A percentile compares a stretch with the other conserved stretches of the same genome.
These are phyloP conservation scores for Ophioninae sp. DNA, from an alignment of 2,888 invertebrate genomes.

Conservation along the genomic window DNA sequence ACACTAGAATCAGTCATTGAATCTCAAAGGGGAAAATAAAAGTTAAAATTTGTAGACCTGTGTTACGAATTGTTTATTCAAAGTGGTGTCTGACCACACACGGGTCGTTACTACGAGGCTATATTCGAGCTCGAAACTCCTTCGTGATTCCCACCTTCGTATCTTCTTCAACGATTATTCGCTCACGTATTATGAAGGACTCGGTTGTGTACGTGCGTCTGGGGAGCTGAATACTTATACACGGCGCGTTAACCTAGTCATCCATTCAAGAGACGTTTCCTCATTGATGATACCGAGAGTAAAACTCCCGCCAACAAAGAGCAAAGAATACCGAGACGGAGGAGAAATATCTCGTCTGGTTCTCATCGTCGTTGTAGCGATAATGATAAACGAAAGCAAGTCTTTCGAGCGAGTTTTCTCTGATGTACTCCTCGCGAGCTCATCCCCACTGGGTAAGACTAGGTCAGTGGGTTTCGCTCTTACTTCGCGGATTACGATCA, in stretches of 20 bases:
- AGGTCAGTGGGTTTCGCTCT: slow-evolving; percentile 61
- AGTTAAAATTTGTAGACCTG: too few species aligned
- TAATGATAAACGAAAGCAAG: slow-evolving; percentile 56
- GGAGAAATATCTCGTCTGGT: slow-evolving; percentile 20
- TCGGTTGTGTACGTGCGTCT: background rate
- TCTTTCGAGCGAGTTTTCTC: slow-evolving; percentile 58
- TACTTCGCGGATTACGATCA: slow-evolving; percentile 58
- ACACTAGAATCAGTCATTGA: too few species aligned
- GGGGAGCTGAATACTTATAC: background rate
- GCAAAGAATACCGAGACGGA: slow-evolving; percentile 37
- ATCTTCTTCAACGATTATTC: slow-evolving; percentile 10
- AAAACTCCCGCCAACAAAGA: slow-evolving; percentile 58
- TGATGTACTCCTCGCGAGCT: slow-evolving; percentile 23
- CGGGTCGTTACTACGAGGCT: slow-evolving; percentile 52
- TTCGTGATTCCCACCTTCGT: background rate
- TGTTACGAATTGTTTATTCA: slow-evolving; percentile 9
- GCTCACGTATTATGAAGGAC: background rate
- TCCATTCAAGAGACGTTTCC: slow-evolving; percentile 59
- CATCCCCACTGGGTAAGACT: slow-evolving; percentile 33
- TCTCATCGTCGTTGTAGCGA: slow-evolving; percentile 28
- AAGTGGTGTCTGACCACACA: slow-evolving; percentile 49
- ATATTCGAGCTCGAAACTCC: slow-evolving; percentile 27
- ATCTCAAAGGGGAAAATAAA: too few species aligned
- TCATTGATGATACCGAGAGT: slow-evolving; percentile 69
- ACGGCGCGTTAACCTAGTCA: slow-evolving; percentile 45